A percentile compares a stretch with the other conserved stretches of the same genome.
These are phyloP conservation scores for Mesembrinibis cayennensis DNA, from an alignment of 2,113 vertebrate species.

Conservation along the genomic window DNA sequence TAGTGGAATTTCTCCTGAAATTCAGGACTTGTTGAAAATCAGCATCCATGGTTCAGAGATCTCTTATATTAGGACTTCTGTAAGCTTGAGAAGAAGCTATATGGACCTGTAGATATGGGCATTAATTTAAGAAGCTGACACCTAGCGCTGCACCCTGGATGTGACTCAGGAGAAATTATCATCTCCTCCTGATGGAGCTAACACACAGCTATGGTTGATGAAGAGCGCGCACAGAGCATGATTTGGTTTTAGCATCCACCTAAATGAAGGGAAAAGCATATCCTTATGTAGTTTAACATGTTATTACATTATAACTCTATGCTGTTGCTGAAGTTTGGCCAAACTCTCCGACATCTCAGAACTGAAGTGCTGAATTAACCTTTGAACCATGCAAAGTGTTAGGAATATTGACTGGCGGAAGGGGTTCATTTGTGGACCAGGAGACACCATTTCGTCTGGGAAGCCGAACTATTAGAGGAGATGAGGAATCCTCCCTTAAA, in stretches of 20 bases:
- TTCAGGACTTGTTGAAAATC: not conserved
- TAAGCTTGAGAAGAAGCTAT: not conserved
- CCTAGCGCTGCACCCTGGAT: not conserved
- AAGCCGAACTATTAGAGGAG: not conserved
- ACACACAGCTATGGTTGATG: not conserved
- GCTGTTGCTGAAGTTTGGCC: not conserved
- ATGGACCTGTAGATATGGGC: not conserved
- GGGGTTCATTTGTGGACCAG: not conserved
- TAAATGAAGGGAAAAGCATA: not conserved
- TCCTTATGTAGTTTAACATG: not conserved
- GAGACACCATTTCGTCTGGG: not conserved
- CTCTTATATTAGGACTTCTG: not conserved
- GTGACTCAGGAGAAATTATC: not conserved
- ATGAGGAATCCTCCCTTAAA: not conserved
- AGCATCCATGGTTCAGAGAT: not conserved
- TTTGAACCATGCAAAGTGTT: not conserved
- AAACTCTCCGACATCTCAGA: not conserved
- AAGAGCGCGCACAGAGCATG: accelerated
- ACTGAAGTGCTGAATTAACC: not conserved
- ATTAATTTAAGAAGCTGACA: not conserved
- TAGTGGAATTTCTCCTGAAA: not conserved
- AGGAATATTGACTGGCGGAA: not conserved
- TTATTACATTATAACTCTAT: not conserved
- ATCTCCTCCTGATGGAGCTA: not conserved
- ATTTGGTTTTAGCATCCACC: not conserved